These are phyloP conservation scores for Ceratosolen solmsi DNA, from an alignment of 1,140 invertebrate species.

Conservation along the genomic window DNA sequence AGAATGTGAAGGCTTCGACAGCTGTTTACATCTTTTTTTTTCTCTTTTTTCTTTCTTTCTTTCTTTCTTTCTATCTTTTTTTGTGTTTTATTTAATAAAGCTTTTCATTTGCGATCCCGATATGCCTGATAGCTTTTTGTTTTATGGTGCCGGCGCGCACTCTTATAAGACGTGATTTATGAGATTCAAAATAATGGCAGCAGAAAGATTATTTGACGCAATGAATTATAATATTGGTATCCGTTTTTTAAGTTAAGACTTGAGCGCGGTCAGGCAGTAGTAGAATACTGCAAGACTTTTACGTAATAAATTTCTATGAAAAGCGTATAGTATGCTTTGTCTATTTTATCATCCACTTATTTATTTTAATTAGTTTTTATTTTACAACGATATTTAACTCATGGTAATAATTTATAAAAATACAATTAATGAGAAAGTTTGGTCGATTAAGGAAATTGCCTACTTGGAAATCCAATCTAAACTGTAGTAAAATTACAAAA, in stretches of 20 bases:
- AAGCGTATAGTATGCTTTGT: not conserved
- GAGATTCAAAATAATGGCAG: not conserved
- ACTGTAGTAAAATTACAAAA: not conserved
- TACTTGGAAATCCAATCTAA: not conserved
- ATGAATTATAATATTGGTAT: not conserved
- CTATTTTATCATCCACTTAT: no score
- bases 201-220: not conserved
- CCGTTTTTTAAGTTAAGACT: not conserved
- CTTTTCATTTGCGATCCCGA: not conserved
- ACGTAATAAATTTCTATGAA: not conserved
- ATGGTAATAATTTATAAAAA: no score
- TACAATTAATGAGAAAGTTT: not conserved
- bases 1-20: no score
- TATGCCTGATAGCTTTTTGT: not conserved
- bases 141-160: not conserved
- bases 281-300: not conserved
- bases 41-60: no score
- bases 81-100: no score
- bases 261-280: not conserved
- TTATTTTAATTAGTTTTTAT: no score
- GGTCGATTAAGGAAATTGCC: not conserved
- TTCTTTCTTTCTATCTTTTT: no score
- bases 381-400: no score
- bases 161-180: conserved; percentile 6
- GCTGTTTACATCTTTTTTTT: not conserved